Percentiles rank a stretch among this genome's conserved stretches.
Evolutionary conservation across 2,888 invertebrate species (phyloP).

Genomic region (Zaprionus lineosus): DNA sequence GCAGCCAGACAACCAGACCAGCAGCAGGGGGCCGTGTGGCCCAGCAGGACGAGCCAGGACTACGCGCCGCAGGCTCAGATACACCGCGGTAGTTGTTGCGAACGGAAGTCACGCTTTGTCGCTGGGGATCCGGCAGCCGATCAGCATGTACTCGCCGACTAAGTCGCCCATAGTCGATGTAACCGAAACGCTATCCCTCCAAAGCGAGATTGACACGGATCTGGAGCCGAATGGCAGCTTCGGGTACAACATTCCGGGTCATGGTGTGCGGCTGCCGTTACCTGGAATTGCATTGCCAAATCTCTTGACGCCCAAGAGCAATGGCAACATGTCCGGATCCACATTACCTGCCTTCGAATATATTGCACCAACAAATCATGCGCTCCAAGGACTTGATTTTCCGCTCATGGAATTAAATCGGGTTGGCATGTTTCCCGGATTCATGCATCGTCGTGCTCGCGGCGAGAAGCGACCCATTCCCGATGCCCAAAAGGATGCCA

Average conservation of each 20-base stretch:
- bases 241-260: constrained; percentile 24
- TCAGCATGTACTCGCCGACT: constrained; percentile 58
- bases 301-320: constrained; percentile 49
- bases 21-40: constrained; percentile 31
- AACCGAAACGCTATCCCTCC: constrained; percentile 66
- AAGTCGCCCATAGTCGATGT: constrained; percentile 79
- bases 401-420: constrained; percentile 80
- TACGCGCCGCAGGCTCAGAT: constrained; percentile 38
- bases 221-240: constrained; percentile 35
- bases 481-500: constrained; percentile 92
- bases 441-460: constrained; percentile 85
- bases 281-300: constrained; percentile 50
- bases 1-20: constrained; percentile 21
- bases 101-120: constrained; percentile 41
- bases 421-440: constrained; percentile 74
- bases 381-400: constrained; percentile 63
- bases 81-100: constrained; percentile 51
- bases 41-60: background rate
- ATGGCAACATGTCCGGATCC: constrained; percentile 14
- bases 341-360: constrained; percentile 78
- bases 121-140: background rate
- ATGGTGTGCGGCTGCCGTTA: constrained; percentile 51
- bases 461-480: constrained; percentile 94
- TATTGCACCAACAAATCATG: constrained; percentile 68
- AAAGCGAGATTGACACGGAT: constrained; percentile 53